Evolutionary conservation across 2,797 vertebrate genomes (phyloP), one percentile per base, ranked within the genome.

Genomic region (Liasis olivaceus): DNA sequence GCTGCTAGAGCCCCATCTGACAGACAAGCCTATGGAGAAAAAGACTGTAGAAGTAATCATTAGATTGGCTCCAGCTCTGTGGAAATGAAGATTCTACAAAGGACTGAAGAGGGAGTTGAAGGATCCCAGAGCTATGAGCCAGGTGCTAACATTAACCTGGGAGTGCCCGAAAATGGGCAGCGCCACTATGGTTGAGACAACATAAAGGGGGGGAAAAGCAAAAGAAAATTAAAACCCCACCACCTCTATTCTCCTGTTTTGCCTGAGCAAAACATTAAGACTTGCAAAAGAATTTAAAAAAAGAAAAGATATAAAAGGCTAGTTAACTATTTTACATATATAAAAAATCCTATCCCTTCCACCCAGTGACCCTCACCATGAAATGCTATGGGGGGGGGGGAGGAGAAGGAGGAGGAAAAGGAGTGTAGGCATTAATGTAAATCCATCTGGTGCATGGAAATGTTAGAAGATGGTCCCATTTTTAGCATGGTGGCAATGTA

Each of bases 331-430:
- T 95, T 95, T 97, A 96, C 87, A 96, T 96, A 97, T 97, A 98
- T 98, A 98, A 98, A 97, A 96, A 94, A 97, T 96, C 96, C 97
- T 96, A 94, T 95, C 96, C 97, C 97, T 97, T 96, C 97, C 97
- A 97, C 96, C 96, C 96, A 97, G 97, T 97, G 92, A 91, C 96
- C 97, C 97, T 98, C 56, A 95, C 96, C 97, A 97, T 98, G 97
- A 97, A 97, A 97, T 93, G 95, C 90, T 95, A 96, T 96, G 95
- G 1, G 22, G 72, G 4, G 4, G 36, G 22, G 17, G 72, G 72
- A 47, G 36, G 20, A 72, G n/a, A 1, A 72, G 66, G 69, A 96
- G 97, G 96, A 97, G 94, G 95, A 95, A 59, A 93, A 94, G 94
- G 96, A 96, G 96, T 94, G 96, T 95, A 96, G 96, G 93, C 94